Conservation (phyloP, 2,888 invertebrate genomes). For the Fabriciana adippe region DNA sequence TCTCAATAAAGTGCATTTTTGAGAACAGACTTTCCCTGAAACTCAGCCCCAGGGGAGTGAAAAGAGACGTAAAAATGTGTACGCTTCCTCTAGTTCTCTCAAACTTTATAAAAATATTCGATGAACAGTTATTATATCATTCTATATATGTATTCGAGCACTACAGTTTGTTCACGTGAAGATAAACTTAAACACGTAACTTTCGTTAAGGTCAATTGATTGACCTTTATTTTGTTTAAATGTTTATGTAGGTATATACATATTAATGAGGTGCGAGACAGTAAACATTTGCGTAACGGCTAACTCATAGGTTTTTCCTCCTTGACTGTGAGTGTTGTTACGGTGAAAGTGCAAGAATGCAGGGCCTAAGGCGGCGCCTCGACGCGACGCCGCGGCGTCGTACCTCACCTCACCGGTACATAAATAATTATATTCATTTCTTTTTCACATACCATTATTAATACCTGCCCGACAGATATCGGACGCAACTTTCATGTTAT, state of each 20-base stretch:
- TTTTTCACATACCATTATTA: slow-evolving; percentile 47
- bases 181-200: too few relatives aligned
- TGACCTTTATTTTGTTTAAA: slow-evolving; percentile 20
- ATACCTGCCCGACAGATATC: slow-evolving; percentile 43
- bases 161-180: too few relatives aligned
- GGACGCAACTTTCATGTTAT: slow-evolving; percentile 46
- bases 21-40: too few relatives aligned
- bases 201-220: slow-evolving; percentile 18
- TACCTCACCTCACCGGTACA: slow-evolving; percentile 25
- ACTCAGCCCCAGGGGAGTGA: too few relatives aligned
- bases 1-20: too few relatives aligned
- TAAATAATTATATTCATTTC: slow-evolving; percentile 19
- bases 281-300: slow-evolving; percentile 56
- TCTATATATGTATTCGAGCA: too few relatives aligned
- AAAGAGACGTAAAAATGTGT: too few relatives aligned
- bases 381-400: slow-evolving; percentile 40
- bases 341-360: slow-evolving; percentile 73
- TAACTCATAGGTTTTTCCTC: slow-evolving; percentile 37
- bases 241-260: slow-evolving; percentile 23
- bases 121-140: too few relatives aligned
- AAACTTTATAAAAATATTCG: too few relatives aligned
- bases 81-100: too few relatives aligned
- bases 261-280: slow-evolving; percentile 45
- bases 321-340: slow-evolving; percentile 35
- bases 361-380: slow-evolving; percentile 46